These are phyloP conservation scores for Spea bombifrons DNA, from an alignment of 2,113 vertebrate species.

Conservation along the genomic window DNA sequence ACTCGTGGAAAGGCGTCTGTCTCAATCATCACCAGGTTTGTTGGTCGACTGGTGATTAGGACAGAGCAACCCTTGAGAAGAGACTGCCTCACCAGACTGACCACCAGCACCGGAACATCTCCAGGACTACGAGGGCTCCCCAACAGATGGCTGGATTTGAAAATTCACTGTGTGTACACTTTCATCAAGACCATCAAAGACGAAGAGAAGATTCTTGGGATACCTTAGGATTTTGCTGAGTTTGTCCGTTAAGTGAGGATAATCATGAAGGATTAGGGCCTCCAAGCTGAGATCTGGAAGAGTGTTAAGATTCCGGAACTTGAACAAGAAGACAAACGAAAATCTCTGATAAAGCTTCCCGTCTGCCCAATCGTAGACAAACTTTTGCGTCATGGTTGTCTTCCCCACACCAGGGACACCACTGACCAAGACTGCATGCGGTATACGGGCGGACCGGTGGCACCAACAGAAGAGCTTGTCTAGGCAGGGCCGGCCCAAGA, in stretches of 20 bases:
- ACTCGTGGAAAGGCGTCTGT: constrained; percentile 21
- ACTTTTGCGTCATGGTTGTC: constrained; percentile 62
- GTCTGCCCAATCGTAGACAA: constrained; percentile 35
- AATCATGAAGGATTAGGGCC: constrained; percentile 50
- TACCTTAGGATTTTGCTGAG: constrained; percentile 48
- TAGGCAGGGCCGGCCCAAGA: not conserved
- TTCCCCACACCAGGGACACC: constrained; percentile 69
- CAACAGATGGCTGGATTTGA: constrained; percentile 42
- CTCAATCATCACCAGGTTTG: constrained; percentile 27
- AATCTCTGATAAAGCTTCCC: constrained; percentile 35
- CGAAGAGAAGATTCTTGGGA: constrained; percentile 60
- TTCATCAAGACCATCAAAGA: constrained; percentile 67
- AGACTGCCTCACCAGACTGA: constrained; percentile 60
- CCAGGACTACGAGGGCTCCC: constrained; percentile 42
- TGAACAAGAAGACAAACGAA: constrained; percentile 59
- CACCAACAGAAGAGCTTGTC: constrained; percentile 43
- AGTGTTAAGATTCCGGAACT: constrained; percentile 51
- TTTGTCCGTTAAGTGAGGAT: constrained; percentile 31
- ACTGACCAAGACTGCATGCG: constrained; percentile 50
- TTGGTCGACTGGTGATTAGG: constrained; percentile 57
- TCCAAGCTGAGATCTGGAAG: constrained; percentile 48
- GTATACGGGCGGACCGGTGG: not conserved
- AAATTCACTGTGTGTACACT: constrained; percentile 50
- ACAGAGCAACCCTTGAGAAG: constrained; percentile 62
- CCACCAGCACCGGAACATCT: constrained; percentile 53